Percentiles rank a stretch among this genome's conserved stretches.
These are phyloP conservation scores for Lampropteryx suffumata DNA, from an alignment of 2,888 invertebrate species.

Conservation along the genomic window DNA sequence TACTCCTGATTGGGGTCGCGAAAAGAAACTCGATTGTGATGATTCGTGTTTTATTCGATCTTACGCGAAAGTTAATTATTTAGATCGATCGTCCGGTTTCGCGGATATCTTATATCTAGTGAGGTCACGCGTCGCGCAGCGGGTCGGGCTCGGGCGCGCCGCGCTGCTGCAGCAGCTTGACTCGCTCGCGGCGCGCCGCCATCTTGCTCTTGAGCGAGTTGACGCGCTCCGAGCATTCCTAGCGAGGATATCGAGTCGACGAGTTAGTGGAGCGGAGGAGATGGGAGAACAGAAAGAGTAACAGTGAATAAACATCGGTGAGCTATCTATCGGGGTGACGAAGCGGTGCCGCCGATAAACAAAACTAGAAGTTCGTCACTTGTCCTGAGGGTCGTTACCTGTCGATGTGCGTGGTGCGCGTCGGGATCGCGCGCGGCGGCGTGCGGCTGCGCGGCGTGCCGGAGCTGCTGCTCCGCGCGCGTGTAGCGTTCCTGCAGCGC, in stretches of 20 bases:
- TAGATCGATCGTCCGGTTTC: conserved; percentile 55
- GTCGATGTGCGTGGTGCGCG: conserved; percentile 90
- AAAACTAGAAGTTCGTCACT: too few relatives aligned
- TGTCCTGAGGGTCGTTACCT: conserved; percentile 86
- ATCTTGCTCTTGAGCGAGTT: conserved; percentile 94
- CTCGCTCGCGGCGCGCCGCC: conserved; percentile 92
- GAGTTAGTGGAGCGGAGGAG: conserved; percentile 68
- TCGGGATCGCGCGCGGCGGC: conserved; percentile 90
- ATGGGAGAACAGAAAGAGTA: conserved; percentile 67
- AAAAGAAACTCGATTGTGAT: conserved; percentile 72
- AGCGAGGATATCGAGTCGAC: conserved; percentile 73
- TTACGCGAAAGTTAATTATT: conserved; percentile 50
- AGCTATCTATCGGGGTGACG: conserved; percentile 42
- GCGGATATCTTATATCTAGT: conserved; percentile 56
- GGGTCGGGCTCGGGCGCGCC: conserved; percentile 92
- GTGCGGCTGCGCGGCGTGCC: conserved; percentile 85
- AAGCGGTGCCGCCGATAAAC: conserved; percentile 41
- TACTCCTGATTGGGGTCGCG: conserved; percentile 50
- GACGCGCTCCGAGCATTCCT: conserved; percentile 94
- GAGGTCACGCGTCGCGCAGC: conserved; percentile 84
- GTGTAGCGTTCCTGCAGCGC: conserved; percentile 92
- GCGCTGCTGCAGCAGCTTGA: conserved; percentile 93
- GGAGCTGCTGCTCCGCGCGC: conserved; percentile 93
- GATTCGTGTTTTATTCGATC: conserved; percentile 66
- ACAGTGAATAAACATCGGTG: conserved; percentile 54